Evolutionary conservation across 2,888 invertebrate genomes (phyloP), one percentile per base, ranked within the genome.

Genomic region (Parapristionchus giblindavisi): DNA sequence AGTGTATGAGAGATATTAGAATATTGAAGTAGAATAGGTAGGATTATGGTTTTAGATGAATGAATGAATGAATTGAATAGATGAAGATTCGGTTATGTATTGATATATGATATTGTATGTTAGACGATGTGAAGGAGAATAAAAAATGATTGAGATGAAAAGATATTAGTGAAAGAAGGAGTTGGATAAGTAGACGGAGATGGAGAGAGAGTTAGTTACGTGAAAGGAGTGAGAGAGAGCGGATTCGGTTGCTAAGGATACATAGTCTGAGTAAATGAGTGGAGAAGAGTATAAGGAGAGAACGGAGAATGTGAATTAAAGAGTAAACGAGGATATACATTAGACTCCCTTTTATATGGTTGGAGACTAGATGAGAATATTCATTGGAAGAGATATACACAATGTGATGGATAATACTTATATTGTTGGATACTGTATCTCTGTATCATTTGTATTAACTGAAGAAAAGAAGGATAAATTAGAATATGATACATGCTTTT

Each of bases 171-270:
- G n/a, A n/a, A n/a, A n/a, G n/a, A 17, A 17, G 17, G 43, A 52
- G 32, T 32, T 38, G 63, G 61, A 56, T 54, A 63, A 54, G 61
- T 56, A 43, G 52, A 48, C 21, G 38, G 52, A 29, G 75, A 48
- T 34, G 34, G 58, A 70, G 54, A 29, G 27, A 66, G 29, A 48
- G 17, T 27, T 3, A 60, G 27, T 34, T 43, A 40, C 14, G 38
- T 40, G 38, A 58, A 72, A 32, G 29, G 54, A 38, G 54, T 27
- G 65, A 43, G 52, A 38, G 54, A 34, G 34, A 52, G 48, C 11
- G 43, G 52, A 27, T 11, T 3, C 21, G 61, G 76, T 76, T 51
- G 58, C 71, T 61, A 76, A 68, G 74, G 76, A 43, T 66, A 66
- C 66, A 43, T 11, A 48, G 48, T 11, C 11, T 14, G 65, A 51